These are phyloP conservation scores for Drosophila longiperda DNA, from an alignment of 2,888 invertebrate species.

Conservation along the genomic window DNA sequence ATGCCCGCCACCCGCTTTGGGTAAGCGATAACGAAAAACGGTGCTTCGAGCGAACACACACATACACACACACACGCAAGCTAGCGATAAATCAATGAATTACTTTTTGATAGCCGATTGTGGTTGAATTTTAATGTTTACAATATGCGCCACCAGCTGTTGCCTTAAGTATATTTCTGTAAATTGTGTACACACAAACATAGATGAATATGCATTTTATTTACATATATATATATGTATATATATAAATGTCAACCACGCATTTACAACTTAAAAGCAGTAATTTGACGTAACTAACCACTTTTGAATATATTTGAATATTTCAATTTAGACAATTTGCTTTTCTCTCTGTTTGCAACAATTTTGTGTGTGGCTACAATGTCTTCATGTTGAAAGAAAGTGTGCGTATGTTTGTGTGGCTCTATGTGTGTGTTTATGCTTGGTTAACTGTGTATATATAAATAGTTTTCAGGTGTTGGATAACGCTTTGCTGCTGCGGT, in stretches of 20 bases:
- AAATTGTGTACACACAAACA: background rate
- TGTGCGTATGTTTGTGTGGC: conserved; percentile 25
- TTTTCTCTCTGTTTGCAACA: conserved; percentile 10
- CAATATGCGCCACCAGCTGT: conserved; percentile 48
- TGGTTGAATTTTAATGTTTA: conserved; percentile 36
- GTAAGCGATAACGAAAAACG: conserved; percentile 11
- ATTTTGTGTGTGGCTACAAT: conserved; percentile 29
- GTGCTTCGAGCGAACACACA: background rate
- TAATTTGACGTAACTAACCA: background rate
- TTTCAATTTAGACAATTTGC: background rate
- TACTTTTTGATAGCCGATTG: conserved; percentile 21
- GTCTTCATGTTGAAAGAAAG: conserved; percentile 54
- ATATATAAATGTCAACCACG: background rate
- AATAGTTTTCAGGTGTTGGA: conserved; percentile 34
- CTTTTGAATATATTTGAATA: conserved; percentile 6
- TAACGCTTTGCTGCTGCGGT: conserved; percentile 18
- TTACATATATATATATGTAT: background rate
- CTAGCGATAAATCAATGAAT: conserved; percentile 12
- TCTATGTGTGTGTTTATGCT: conserved; percentile 18
- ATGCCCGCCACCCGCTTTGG: conserved; percentile 20
- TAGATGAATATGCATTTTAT: conserved; percentile 11
- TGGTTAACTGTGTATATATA: conserved; percentile 41
- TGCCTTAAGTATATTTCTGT: conserved; percentile 21
- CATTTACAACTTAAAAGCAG: background rate
- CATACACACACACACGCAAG: conserved; percentile 2